Base-by-base conservation (phyloP, 2,797 vertebrate species). In the Sebastes trivittatus region DNA sequence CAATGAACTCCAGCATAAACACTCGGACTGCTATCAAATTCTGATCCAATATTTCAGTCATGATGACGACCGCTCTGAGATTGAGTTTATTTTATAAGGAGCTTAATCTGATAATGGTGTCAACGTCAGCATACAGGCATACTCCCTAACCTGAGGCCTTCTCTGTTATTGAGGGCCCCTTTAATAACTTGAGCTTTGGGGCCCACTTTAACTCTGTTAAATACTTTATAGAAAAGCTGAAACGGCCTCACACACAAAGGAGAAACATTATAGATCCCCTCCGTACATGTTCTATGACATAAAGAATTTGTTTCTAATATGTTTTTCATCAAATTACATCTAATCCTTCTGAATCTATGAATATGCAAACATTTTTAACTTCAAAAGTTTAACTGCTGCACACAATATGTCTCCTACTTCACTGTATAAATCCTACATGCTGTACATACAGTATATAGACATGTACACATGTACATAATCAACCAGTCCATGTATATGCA, bases 11-110 rank as follows among this genome's bases (percentile, higher is more conserved):
- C 4, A n/a, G 29, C 34, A 52, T 60, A 62, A 75, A 84, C 27
- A 49, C 29, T 29, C 20, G 6, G 4, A 64, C 20, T 11, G n/a
- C 66, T 72, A 60, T 91, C 73, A 60, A 46, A 81, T 74, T 80
- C 11, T 8, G 38, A 72, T 65, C 65, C 30, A 58, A 69, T 72
- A 76, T 72, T 75, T 75, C 22, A 27, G 9, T 25, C 38, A 22
- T 14, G 34, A 27, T 23, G 60, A 62, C 3, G 25, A 27, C 68
- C 22, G 68, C 54, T 68, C 65, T 5, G 63, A 70, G 38, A 25
- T 1, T 16, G 42, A 59, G 80, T 88, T 88, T 88, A 32, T 92
- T 89, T 88, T 62, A 64, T 62, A 18, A 46, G 42, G 46, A 68
- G 29, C 46, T 55, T 71, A 77, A 85, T 81, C 29, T 36, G 61